Percentiles rank a stretch among this genome's conserved stretches.
phyloP scores from a whole-genome alignment of 2,888 invertebrate genomes.

The Hipparchia sbordonii region DNA sequence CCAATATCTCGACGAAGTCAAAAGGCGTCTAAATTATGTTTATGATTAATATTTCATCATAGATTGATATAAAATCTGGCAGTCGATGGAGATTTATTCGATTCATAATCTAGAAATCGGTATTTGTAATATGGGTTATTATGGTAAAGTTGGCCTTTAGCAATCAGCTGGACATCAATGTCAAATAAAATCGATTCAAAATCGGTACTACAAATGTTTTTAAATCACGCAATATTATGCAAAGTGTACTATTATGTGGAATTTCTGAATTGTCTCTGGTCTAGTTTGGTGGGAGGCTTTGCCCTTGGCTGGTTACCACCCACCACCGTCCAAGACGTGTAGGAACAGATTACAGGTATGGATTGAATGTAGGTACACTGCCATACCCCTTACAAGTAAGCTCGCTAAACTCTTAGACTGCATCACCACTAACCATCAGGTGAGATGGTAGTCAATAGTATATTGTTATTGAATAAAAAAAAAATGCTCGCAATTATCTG shows the following conservation, averaged over 20 bases:
- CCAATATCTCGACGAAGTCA: slow-evolving; percentile 43
- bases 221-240: slow-evolving; percentile 31
- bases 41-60: slow-evolving; percentile 46
- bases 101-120: slow-evolving; percentile 31
- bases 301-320: too few species aligned
- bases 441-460: too few species aligned
- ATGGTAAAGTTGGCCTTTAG: slow-evolving; percentile 23
- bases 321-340: too few species aligned
- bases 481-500: slow-evolving; percentile 17
- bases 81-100: slow-evolving; percentile 37
- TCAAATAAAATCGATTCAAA: slow-evolving; percentile 20
- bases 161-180: slow-evolving; percentile 32
- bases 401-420: too few species aligned
- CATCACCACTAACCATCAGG: too few species aligned
- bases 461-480: too few species aligned
- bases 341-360: too few species aligned
- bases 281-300: too few species aligned
- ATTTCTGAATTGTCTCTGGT: too few species aligned
- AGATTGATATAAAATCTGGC: slow-evolving; percentile 42
- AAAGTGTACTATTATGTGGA: slow-evolving; percentile 18
- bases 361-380: too few species aligned
- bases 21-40: slow-evolving; percentile 46
- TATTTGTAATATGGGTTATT: slow-evolving; percentile 26
- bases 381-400: too few species aligned
- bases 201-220: slow-evolving; percentile 18